Base-by-base conservation (phyloP, 2,888 invertebrate species). In the Oeneis ivallda region DNA sequence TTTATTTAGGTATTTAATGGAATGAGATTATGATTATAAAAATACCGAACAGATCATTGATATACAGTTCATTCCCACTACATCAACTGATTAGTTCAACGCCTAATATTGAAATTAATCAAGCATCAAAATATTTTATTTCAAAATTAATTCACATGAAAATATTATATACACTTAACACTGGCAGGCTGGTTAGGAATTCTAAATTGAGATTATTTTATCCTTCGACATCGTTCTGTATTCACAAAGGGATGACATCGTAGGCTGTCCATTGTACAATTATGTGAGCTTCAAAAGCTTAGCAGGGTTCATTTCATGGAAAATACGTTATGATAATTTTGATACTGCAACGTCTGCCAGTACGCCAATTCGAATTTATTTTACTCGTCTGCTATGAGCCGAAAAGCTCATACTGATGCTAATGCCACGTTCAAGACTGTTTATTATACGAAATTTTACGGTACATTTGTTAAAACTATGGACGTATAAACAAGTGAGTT, bases 261-360 rank as follows among this genome's bases (percentile, higher is more conserved):
- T 58, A 58, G 34, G 43, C 47, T 61, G 41, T 37, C 34, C 49
- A 41, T 54, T 17, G 34, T 37, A 59, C 39, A 60, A 39, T 60
- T 19, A 60, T 61, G 52, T 41, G 61, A 52, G 19, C 61, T 50
- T 41, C 52, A 39, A 39, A 39, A 60, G 50, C 32, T 50, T 61
- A 19, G 41, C 61, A 41, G 60, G 66, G 65, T 80, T 76, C 73
- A 76, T 74, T 76, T 74, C 75, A 78, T 80, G 75, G 79, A 79
- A 77, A 78, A 79, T 79, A 78, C 81, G 78, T 83, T 88, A 87
- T 86, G 87, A 80, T 86, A 87, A 88, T 88, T 84, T 79, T 76
- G 78, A 81, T 72, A 68, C 68, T 81, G 79, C 81, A 76, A 77
- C 78, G 80, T 84, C 84, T 86, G 81, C 80, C 78, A 84, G 75